Base-by-base conservation (phyloP, 2,113 vertebrate genomes). In the Manacus vitellinus region DNA sequence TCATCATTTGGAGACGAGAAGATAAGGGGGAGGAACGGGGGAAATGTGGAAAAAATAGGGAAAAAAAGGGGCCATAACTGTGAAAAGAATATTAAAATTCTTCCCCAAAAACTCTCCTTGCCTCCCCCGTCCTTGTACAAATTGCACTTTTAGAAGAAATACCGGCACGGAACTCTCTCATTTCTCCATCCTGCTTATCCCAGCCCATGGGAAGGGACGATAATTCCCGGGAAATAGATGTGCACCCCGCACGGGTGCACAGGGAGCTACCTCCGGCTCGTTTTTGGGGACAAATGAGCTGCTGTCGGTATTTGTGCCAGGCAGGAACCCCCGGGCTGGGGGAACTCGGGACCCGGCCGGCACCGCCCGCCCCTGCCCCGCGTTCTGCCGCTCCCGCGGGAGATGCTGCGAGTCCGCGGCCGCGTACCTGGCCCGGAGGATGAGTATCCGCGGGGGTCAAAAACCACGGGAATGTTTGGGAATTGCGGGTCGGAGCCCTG, bases 201-300 rank as follows among this genome's bases (percentile, higher is more conserved):
- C 55, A 41, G 65, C 44, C 73, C 25, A 6, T n/a, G 77, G 43
- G 91, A 92, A 87, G 70, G 59, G 81, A 25, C 13, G 11, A 30
- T 0, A 44, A 43, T 24, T 49, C 83, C 70, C 16, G 12, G 67
- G 41, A 13, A 47, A 18, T 9, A 9, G n/a, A 19, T 49, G 71
- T 0, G 44, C 44, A 10, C 9, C 55, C 74, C 15, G 9, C 44
- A 8, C 17, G 44, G 84, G 3, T 9, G 9, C 30, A 0, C 52
- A 1, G n/a, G 58, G 75, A 33, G 37, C 62, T 33, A 47, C 43
- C 14, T 56, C 18, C 41, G 30, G 30, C 46, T 62, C 23, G 0
- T 43, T 73, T 72, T 12, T 3, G 81, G 25, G 52, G 72, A 4
- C 43, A 25, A 12, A 31, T 1, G 76, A 23, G 52, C 31, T 61